Base-by-base conservation (phyloP, 2,888 invertebrate species). In the Microctonus brassicae region DNA sequence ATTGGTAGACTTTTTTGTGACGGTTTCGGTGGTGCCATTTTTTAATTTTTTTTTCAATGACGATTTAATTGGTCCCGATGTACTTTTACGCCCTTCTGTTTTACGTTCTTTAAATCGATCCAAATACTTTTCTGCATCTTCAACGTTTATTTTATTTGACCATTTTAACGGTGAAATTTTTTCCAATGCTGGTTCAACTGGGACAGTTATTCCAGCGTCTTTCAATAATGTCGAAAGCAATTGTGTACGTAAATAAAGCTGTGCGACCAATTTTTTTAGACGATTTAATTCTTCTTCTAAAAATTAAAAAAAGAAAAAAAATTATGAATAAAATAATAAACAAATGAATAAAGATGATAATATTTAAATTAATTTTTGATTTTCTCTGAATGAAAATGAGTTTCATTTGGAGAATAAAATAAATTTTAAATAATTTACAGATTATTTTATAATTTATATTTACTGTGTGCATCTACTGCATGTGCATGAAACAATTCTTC, bases 111-210 rank as follows among this genome's bases (percentile, higher is more conserved):
- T 79, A 57, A 80, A 73, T 75, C 79, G 81, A 65, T 76, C 79
- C 58, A 83, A 75, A 75, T 79, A 82, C 22, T 80, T 82, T 63
- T 86, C 85, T 20, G 77, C 78, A 11, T 83, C 82, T 55, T 85
- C 86, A 4, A 84, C 81, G 66, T 85, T 87, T 55, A 87, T 83
- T 78, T 86, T 87, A 73, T 87, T 87, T 3, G 87, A 87, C 87
- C 87, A 87, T 73, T 86, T 86, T 7, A 86, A 78, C 0, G 87
- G 84, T 11, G 86, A 86, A 74, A 87, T 84, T 75, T 86, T 87
- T 74, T 87, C 87, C 58, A 87, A 73, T 3, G 87, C 86, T 66
- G 87, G 87, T 69, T 87, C 87, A 3, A 84, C 84, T 5, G 87
- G 87, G 3, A 87, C 83, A 33, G 83, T 79, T 42, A 87, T 87